Base-by-base conservation (phyloP, 2,797 vertebrate species). In the Garrulus glandarius region DNA sequence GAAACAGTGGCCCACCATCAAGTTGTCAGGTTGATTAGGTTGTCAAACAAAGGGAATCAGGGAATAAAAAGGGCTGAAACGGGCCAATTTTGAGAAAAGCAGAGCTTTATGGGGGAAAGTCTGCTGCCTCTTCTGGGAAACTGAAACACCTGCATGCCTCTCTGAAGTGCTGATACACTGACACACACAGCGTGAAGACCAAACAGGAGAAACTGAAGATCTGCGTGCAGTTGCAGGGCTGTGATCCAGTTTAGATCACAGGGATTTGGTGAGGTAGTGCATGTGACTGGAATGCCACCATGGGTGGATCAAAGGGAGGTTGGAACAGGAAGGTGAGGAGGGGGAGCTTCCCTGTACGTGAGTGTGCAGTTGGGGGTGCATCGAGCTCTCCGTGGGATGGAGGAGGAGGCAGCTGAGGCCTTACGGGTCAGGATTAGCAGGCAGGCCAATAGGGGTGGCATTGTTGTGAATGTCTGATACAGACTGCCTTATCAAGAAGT, bases 391-490 rank as follows among this genome's bases (percentile, higher is more conserved):
- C 32, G 39, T 43, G 68, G 36, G n/a, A 61, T 43, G 60, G 47
- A 46, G 34, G n/a, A 84, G 50, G 52, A 69, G 20, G 30, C 30
- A 78, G 30, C 20, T 49, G 57, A 59, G 39, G 77, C 16, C 0
- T 44, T 47, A n/a, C 2, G 6, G 22, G 32, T 63, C 41, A n/a
- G 23, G 43, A 69, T 65, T 65, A 69, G 63, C n/a, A 37, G 55
- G 24, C n/a, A 77, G 30, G 27, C 26, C n/a, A 61, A 17, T 0
- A 15, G 2, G 1, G 26, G 37, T 61, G 49, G 44, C 4, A 2
- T 3, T 36, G n/a, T 26, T 59, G 32, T 81, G 19, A 12, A 30
- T 53, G 8, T 56, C 49, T 84, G 32, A 57, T 75, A 26, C 23
- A 41, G 46, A 24, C 44, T 70, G 34, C 21, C 32, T 26, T 52